Percentiles rank a stretch among this genome's conserved stretches.
Conservation (phyloP, 2,797 vertebrate genomes). For the Pelodytes ibericus region DNA sequence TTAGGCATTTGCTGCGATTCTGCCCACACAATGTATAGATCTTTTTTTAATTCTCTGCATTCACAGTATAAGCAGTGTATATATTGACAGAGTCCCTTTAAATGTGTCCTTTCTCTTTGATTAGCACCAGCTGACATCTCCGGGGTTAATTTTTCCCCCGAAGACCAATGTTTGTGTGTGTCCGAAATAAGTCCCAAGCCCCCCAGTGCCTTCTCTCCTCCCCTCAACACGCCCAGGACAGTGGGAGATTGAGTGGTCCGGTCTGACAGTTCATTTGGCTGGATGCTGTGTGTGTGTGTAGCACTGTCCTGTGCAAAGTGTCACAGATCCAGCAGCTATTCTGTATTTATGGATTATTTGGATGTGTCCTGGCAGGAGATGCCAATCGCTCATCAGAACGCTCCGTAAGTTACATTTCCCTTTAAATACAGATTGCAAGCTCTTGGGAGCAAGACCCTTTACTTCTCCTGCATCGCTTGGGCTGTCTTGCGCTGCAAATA, state of each 20-base stretch:
- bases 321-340: constrained; percentile 15
- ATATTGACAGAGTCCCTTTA: too few relatives aligned
- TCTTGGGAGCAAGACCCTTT: background rate
- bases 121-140: background rate
- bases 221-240: constrained; percentile 18
- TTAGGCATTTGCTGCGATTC: too few relatives aligned
- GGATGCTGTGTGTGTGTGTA: constrained; percentile 5
- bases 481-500: too few relatives aligned
- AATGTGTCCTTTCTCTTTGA: background rate
- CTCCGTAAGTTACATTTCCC: constrained; percentile 29
- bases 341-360: constrained; percentile 42
- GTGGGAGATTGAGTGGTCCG: constrained; percentile 16
- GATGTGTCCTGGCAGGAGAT: constrained; percentile 43
- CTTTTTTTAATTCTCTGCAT: too few relatives aligned
- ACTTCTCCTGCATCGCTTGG: too few relatives aligned
- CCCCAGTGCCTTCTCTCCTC: constrained; percentile 27
- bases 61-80: too few relatives aligned
- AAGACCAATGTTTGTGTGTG: constrained; percentile 20
- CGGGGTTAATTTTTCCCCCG: constrained; percentile 34
- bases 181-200: constrained; percentile 5
- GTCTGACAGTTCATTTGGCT: constrained; percentile 6
- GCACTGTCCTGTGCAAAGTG: constrained; percentile 30
- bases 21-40: too few relatives aligned
- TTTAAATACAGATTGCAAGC: background rate
- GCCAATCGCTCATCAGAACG: background rate